Conservation (phyloP, 2,888 invertebrate species). For the Acanthoscelides obtectus region DNA sequence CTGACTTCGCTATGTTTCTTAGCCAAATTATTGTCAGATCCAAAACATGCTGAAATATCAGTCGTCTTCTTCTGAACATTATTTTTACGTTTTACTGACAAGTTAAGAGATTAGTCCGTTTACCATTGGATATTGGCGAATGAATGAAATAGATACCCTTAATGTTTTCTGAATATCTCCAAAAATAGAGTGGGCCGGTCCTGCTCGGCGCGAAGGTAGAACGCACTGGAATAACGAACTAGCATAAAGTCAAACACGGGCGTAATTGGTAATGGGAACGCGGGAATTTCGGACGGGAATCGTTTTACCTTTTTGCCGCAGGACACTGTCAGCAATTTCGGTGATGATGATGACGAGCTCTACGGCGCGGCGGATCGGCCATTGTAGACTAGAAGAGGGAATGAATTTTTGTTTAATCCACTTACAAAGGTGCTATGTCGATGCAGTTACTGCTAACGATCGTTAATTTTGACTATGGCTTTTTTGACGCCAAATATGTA, state of each 20-base stretch:
- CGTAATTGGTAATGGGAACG: conserved; percentile 33
- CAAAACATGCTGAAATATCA: too few species aligned
- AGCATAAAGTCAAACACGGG: conserved; percentile 3
- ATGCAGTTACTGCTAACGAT: too few species aligned
- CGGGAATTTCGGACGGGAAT: conserved; percentile 10
- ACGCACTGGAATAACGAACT: background rate
- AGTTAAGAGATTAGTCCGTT: too few species aligned
- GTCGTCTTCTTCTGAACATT: too few species aligned
- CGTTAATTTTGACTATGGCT: too few species aligned
- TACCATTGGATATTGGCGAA: too few species aligned
- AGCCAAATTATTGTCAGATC: too few species aligned
- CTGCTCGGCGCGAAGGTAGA: background rate
- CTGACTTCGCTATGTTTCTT: too few species aligned
- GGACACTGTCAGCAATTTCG: background rate
- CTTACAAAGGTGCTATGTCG: background rate
- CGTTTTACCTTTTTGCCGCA: background rate
- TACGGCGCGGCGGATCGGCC: background rate
- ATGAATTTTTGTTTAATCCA: background rate
- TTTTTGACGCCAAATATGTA: too few species aligned
- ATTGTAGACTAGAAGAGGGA: background rate
- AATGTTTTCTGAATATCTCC: background rate
- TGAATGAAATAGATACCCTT: too few species aligned
- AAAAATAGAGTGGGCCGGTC: background rate
- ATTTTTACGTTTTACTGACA: too few species aligned
- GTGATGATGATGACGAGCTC: background rate